Evolutionary conservation across 2,888 invertebrate species (phyloP).

Genomic region (Apamea crenata): DNA sequence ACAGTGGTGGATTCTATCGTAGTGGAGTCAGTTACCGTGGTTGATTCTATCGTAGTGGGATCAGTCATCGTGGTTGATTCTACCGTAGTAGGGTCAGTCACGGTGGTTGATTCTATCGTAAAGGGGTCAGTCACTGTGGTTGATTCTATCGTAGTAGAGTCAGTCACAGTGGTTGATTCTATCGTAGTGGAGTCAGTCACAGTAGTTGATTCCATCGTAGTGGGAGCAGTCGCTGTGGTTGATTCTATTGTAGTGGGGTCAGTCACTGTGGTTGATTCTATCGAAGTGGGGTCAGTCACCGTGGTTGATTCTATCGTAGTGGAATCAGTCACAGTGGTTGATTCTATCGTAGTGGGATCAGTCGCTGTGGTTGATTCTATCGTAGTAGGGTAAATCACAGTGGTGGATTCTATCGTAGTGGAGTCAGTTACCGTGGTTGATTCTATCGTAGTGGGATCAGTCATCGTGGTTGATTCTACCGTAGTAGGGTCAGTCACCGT

Average conservation of each 20-base stretch:
- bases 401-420: neutral
- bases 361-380: neutral
- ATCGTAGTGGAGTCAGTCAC: neutral
- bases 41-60: neutral
- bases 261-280: constrained; percentile 2
- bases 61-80: constrained; percentile 11
- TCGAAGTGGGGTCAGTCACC: neutral
- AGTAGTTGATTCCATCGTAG: neutral
- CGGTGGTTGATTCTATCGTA: neutral
- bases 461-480: neutral
- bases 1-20: neutral
- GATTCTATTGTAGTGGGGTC: neutral
- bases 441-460: constrained; percentile 13
- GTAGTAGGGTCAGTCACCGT: constrained; percentile 14
- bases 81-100: neutral
- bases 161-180: neutral
- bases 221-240: neutral
- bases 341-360: neutral
- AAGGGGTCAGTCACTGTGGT: neutral
- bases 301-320: constrained; percentile 18
- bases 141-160: neutral
- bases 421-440: neutral
- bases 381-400: neutral
- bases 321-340: constrained; percentile 1
- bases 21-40: neutral